Evolutionary conservation across 2,797 vertebrate genomes (phyloP), one percentile per base, ranked within the genome.

Genomic region (Sciurus vulgaris): DNA sequence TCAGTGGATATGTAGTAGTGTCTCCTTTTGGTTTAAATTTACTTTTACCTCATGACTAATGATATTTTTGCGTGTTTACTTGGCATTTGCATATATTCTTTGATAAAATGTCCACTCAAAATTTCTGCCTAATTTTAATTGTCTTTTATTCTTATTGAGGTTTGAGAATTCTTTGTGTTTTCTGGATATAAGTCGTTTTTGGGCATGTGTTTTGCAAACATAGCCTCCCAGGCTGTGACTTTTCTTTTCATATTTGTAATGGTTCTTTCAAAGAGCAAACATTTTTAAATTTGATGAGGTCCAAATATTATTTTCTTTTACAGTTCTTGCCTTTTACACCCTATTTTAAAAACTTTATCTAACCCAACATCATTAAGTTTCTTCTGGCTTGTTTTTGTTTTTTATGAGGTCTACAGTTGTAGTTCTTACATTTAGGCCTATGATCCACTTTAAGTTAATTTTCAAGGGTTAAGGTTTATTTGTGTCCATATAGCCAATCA

Each of bases 11-110:
- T 33, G 12, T 26, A 54, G 20, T 41, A 2, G 15, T 72, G 28
- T 56, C 61, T 47, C 33, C 15, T 63, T 76, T 83, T 70, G 78
- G 84, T 12, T 85, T 79, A 91, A 85, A 85, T 85, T 89, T 79
- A 18, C 13, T 61, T 84, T 76, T 84, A 30, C 30, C 44, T 91
- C 33, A 59, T 70, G 63, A 77, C 35, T 47, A 79, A n/a, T 77
- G 30, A 72, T 77, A 38, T 59, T 49, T 90, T 41, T 33, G 26
- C 18, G 3, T 35, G 30, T 4, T 82, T 76, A 28, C 38, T 41
- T 86, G 49, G 12, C 67, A 41, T 74, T 63, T 90, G 2, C 24
- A 44, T 7, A 10, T 35, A 61, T 38, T 89, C 59, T 72, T 79
- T 14, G 9, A 69, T 59, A 33, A 85, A 26, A 89, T 54, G 24